A percentile compares a stretch with the other conserved stretches of the same genome.
Evolutionary conservation across 2,113 vertebrate genomes (phyloP).

Genomic region (Fukomys damarensis): DNA sequence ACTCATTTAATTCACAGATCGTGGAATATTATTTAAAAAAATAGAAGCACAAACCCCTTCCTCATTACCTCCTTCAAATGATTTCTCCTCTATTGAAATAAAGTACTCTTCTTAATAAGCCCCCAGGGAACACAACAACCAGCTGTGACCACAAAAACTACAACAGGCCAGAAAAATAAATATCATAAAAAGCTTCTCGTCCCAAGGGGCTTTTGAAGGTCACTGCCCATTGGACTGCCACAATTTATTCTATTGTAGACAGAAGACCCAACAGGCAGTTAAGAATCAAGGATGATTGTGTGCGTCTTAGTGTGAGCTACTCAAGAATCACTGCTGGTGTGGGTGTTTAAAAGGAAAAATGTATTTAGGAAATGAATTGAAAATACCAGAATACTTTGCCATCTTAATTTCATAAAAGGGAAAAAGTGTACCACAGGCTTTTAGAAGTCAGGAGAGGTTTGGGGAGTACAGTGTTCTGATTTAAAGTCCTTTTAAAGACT

Average conservation of each 20-base stretch:
- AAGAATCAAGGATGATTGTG: neutral
- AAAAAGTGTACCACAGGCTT: neutral
- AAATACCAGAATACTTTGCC: constrained; percentile 1
- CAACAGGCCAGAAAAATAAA: neutral
- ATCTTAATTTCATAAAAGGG: neutral
- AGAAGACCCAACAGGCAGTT: neutral
- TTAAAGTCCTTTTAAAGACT: constrained; percentile 63
- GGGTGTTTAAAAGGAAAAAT: neutral
- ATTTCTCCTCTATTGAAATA: constrained; percentile 20
- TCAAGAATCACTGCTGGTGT: neutral
- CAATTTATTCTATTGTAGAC: too few species aligned
- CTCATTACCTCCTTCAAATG: neutral
- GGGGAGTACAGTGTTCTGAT: constrained; percentile 24
- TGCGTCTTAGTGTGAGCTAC: neutral
- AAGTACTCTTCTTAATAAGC: constrained; percentile 36
- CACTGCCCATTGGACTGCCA: neutral
- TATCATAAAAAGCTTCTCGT: constrained; percentile 39
- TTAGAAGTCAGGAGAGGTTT: constrained; percentile 25
- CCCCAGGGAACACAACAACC: neutral
- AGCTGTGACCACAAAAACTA: constrained; percentile 43
- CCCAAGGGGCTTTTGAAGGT: neutral
- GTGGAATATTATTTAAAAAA: constrained; percentile 24
- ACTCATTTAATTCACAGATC: constrained; percentile 28
- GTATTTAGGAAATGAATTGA: constrained; percentile 40
- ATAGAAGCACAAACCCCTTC: neutral